phyloP scores from a whole-genome alignment of 2,113 vertebrate genomes.

The Hystrix cristata region DNA sequence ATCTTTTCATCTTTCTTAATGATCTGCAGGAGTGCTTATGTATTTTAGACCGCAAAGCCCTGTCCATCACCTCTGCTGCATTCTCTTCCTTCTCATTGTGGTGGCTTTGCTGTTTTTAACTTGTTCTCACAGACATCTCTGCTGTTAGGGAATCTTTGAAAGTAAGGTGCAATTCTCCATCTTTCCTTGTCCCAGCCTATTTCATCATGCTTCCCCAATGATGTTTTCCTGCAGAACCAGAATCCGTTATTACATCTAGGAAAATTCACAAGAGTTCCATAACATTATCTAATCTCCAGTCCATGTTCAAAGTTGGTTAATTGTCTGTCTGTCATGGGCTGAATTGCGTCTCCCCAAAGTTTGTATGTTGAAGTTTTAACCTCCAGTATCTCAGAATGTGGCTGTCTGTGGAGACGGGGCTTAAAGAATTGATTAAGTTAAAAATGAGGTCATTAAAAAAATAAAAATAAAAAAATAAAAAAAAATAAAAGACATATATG shows the following conservation, averaged over 20 bases:
- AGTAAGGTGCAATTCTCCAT: background rate
- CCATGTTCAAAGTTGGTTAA: background rate
- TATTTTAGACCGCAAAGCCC: background rate
- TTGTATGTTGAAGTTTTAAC: background rate
- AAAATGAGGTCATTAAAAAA: background rate
- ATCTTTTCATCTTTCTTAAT: background rate
- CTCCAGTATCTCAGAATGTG: background rate
- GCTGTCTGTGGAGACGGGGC: background rate
- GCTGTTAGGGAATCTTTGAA: background rate
- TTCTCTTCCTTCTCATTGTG: background rate
- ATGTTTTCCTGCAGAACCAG: background rate
- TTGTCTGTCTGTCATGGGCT: background rate
- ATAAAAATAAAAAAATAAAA: too few relatives aligned
- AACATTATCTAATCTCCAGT: background rate
- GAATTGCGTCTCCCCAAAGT: background rate
- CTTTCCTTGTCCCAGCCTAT: background rate
- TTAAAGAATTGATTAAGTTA: background rate
- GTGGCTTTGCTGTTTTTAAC: background rate
- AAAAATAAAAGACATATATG: too few relatives aligned
- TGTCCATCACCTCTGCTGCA: background rate
- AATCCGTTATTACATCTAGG: background rate
- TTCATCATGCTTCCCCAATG: background rate
- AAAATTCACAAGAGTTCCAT: background rate
- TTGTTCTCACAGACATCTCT: background rate
- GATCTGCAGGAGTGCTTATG: background rate